Percentiles rank a stretch among this genome's conserved stretches.
These are phyloP conservation scores for Dipodomys merriami DNA, from an alignment of 2,113 vertebrate genomes.

Conservation along the genomic window DNA sequence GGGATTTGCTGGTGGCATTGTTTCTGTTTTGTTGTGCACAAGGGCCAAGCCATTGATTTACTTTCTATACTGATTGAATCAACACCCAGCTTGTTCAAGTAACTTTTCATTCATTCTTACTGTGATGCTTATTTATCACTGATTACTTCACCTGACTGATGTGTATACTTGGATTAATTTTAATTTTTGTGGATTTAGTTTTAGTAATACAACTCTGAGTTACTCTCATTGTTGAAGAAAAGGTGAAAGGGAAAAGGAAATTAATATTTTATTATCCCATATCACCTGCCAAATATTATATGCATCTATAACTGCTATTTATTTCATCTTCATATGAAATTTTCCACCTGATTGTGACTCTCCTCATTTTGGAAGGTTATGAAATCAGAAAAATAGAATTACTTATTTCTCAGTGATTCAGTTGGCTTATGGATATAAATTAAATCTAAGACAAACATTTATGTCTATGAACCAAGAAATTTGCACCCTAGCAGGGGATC, in stretches of 20 bases:
- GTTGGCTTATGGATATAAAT: conserved; percentile 32
- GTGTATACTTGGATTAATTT: not conserved
- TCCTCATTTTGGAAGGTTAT: conserved; percentile 21
- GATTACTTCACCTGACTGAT: not conserved
- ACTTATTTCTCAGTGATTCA: conserved; percentile 22
- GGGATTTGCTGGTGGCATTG: not conserved
- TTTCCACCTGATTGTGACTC: not conserved
- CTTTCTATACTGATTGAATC: not conserved
- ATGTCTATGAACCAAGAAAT: conserved; percentile 36
- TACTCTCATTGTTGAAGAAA: conserved; percentile 27
- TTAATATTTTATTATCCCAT: conserved; percentile 32
- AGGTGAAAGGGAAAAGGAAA: conserved; percentile 1
- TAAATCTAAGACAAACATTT: not conserved
- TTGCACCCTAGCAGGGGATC: not conserved
- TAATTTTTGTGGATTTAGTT: conserved; percentile 2
- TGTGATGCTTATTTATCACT: not conserved
- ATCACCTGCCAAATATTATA: conserved; percentile 1
- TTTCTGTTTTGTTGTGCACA: not conserved
- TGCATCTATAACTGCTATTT: conserved; percentile 43
- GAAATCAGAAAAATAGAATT: conserved; percentile 36
- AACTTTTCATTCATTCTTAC: not conserved
- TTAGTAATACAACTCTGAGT: not conserved
- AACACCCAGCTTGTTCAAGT: not conserved
- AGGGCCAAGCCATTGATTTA: not conserved
- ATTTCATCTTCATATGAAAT: conserved; percentile 31